phyloP scores from a whole-genome alignment of 2,113 vertebrate genomes.

The Ariopsis seemanni region DNA sequence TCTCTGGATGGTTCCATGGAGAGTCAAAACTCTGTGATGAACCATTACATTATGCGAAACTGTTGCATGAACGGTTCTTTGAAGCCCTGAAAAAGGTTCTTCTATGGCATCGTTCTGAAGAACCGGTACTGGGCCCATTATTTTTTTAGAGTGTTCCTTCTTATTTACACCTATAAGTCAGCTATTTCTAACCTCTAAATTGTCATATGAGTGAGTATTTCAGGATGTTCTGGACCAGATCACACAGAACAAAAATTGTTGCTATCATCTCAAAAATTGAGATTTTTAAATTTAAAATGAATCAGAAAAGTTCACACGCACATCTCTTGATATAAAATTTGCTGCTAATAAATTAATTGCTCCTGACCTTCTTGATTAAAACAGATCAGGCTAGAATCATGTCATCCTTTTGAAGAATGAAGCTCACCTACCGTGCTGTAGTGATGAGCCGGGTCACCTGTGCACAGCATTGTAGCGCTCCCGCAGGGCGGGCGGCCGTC shows the following conservation, averaged over 20 bases:
- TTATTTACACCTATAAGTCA: neutral
- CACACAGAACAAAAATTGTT: neutral
- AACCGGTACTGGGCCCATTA: no score
- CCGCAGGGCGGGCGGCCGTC: constrained; percentile 56
- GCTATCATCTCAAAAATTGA: neutral
- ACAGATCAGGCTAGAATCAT: neutral
- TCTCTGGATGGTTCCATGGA: no score
- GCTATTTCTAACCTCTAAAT: neutral
- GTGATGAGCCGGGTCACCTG: constrained; percentile 76
- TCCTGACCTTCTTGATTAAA: neutral
- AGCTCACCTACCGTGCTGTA: constrained; percentile 83
- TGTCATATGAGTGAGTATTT: neutral
- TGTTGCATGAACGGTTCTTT: no score
- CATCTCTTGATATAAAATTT: neutral
- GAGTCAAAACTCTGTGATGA: no score
- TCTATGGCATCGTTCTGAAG: no score
- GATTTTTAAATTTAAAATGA: neutral
- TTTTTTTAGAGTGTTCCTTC: no score
- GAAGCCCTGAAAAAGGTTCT: no score
- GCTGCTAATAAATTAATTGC: neutral
- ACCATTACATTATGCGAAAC: no score
- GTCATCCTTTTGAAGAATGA: neutral
- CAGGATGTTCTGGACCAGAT: neutral
- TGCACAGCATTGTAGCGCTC: constrained; percentile 83
- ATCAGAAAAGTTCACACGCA: neutral